Base-by-base conservation (phyloP, 2,888 invertebrate genomes). In the Hydrotaea diabolus region DNA sequence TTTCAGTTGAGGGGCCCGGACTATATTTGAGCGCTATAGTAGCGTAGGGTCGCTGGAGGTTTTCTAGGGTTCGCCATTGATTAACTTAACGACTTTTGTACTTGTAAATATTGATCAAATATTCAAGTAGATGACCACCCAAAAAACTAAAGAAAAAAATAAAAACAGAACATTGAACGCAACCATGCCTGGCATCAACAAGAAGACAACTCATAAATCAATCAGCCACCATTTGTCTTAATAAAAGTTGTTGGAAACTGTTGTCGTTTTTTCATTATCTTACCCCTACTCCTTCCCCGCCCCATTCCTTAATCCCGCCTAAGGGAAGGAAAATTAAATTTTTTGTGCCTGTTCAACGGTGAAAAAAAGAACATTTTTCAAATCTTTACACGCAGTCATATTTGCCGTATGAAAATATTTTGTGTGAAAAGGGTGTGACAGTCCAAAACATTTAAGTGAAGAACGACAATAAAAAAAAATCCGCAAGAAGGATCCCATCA, bases 151-250 rank as follows among this genome's bases (percentile, higher is more conserved):
- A 66, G 21, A 66, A 31, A 31, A 31, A 31, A 31, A 31, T 4
- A 2, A 31, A 31, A 7, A 7, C 31, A 17, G 15, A 39, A 66
- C 66, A 39, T 66, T 66, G 39, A 19, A 66, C n/a, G n/a, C n/a
- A n/a, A n/a, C 66, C 39, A 66, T 21, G 2, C 9, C 15, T 43
- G 19, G 9, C 46, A 46, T 0, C 13, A 0, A 39, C 21, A 15
- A 17, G 15, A 19, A 76, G 19, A 78, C 17, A 73, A 76, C 80
- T 62, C 80, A 74, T 82, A 86, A 86, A 85, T 86, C 84, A 85
- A 82, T 86, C 84, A 87, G 76, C 76, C 76, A 87, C 88, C 88
- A 91, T 91, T 91, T 90, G 90, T 91, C 91, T 91, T 89, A 89
- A 91, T 91, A 90, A 89, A 90, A 87, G 87, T 85, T 86, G 64